Conservation (phyloP, 2,113 vertebrate species). For the Aldabrachelys gigantea region DNA sequence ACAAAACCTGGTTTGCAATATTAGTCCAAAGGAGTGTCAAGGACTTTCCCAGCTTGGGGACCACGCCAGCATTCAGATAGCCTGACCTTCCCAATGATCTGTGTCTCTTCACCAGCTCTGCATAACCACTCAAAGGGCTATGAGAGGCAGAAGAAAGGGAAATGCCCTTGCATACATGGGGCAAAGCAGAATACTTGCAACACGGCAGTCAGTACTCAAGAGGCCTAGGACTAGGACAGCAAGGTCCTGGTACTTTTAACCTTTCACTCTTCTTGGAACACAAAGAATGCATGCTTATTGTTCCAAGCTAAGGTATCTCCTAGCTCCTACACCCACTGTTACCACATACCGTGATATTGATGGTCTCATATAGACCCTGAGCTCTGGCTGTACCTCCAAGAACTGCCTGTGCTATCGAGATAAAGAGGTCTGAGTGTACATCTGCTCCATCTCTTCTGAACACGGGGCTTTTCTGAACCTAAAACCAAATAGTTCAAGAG, state of each 20-base stretch:
- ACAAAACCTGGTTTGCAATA: background rate
- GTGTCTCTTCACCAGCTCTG: background rate
- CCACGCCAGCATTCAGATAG: background rate
- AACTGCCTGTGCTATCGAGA: slow-evolving; percentile 94
- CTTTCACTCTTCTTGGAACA: background rate
- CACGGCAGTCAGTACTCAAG: background rate
- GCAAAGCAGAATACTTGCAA: background rate
- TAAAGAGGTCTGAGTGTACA: slow-evolving; percentile 90
- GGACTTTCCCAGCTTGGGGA: background rate
- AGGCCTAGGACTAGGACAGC: background rate
- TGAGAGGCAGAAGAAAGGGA: background rate
- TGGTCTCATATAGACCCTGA: slow-evolving; percentile 93
- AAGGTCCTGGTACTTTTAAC: rapidly evolving
- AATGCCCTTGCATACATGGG: background rate
- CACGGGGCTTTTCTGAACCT: slow-evolving; percentile 94
- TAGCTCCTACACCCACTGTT: rapidly evolving
- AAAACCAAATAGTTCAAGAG: background rate
- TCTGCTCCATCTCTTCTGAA: slow-evolving; percentile 95
- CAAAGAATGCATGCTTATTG: background rate
- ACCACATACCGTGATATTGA: slow-evolving; percentile 88
- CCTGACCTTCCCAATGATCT: background rate
- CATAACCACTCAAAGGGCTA: background rate
- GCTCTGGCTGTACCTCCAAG: slow-evolving; percentile 91
- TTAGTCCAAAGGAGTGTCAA: background rate
- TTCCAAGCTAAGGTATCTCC: rapidly evolving